Base-by-base conservation (phyloP, 2,888 invertebrate species). In the Drosophila nr. fundita region DNA sequence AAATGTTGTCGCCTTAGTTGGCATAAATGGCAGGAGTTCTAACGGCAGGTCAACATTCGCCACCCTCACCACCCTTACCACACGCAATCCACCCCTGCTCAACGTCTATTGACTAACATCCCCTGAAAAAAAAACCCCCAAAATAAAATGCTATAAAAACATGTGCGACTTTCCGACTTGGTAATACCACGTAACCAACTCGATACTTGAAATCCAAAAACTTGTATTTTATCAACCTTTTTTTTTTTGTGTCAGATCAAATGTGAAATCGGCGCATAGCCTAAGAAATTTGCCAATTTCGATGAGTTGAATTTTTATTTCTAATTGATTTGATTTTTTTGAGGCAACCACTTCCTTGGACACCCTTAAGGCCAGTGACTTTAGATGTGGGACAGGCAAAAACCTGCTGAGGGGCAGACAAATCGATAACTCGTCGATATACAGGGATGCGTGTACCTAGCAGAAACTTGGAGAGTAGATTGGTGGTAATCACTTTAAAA, bases 1-100 rank as follows among this genome's bases (percentile, higher is more conserved):
- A 45, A 64, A 68, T 61, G 50, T 64, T 61, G 45, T 76, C 45
- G 57, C 54, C 62, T 64, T 49, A 49, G 59, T 68, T 61, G 52
- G 62, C 45, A 62, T 40, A 40, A 40, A 42, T 42, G 42, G 21
- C 45, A 24, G 7, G 7, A 8, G 21, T 24, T 24, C 15, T 1
- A 45, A 8, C 45, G 45, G 45, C 21, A 15, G 45, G 45, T 45
- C 45, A 24, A 24, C 21, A 45, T 45, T 45, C 45, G 24, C 24
- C 45, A 45, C 45, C 45, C 45, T 45, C 45, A 15, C 45, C 24
- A 45, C 45, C 45, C 45, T 45, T 21, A 1, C 45, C 45, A 15
- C 45, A 45, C 4, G 45, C 15, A 27, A 45, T 45, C 24, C 45
- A 45, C 45, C 45, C 45, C 45, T 45, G 45, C 45, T 45, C 24